A percentile compares a stretch with the other conserved stretches of the same genome.
Conservation (phyloP, 2,113 vertebrate species). For the Neomonachus schauinslandi region DNA sequence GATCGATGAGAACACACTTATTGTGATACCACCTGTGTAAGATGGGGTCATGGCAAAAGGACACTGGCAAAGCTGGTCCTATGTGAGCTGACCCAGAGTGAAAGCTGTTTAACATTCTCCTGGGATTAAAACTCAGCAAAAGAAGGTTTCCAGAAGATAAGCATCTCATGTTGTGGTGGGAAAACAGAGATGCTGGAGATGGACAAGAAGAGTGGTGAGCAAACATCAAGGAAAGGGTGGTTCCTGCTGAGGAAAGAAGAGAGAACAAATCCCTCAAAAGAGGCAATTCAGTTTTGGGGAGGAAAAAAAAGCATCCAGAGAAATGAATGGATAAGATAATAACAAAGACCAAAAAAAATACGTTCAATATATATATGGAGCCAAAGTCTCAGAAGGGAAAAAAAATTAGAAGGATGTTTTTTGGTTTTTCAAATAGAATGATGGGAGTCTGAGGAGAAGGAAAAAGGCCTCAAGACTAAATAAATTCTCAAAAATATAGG, state of each 20-base stretch:
- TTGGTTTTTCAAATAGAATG: not conserved
- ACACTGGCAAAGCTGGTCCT: not conserved
- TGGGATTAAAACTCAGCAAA: not conserved
- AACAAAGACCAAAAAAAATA: not conserved
- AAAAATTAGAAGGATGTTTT: not conserved
- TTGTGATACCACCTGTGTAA: not conserved
- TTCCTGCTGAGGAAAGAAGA: not conserved
- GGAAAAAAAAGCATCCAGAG: not conserved
- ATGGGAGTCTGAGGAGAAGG: not conserved
- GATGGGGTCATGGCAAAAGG: not conserved
- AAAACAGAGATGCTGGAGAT: not conserved
- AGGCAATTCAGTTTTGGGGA: not conserved
- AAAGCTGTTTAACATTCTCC: not conserved
- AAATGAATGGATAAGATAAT: not conserved
- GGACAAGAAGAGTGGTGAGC: not conserved
- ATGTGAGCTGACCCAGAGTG: not conserved
- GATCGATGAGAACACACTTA: not conserved
- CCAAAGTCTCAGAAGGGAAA: not conserved
- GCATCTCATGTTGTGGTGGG: not conserved
- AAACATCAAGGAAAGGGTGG: not conserved
- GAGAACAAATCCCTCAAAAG: not conserved
- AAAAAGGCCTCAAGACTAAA: not conserved
- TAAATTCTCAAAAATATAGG: not conserved
- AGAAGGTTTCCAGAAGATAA: not conserved
- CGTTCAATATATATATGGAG: not conserved